Base-by-base conservation (phyloP, 1,140 invertebrate genomes). In the Ips nitidus region DNA sequence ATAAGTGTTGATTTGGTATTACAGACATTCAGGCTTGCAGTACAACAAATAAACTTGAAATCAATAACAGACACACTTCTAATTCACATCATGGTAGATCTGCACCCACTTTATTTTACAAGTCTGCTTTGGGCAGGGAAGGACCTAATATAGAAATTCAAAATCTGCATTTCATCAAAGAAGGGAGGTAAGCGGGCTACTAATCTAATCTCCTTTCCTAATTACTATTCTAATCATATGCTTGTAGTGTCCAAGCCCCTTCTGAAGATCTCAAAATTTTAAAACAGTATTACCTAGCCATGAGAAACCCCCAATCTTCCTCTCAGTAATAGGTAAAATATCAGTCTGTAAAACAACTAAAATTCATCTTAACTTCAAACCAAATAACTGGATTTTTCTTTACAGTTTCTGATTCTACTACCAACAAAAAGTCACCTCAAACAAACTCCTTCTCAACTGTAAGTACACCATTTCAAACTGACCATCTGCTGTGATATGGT, bases 1-100 rank as follows among this genome's bases (percentile, higher is more conserved):
- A 42, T 57, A 59, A 36, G 4, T 8, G n/a, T 7, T n/a, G 5
- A 64, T 41, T 65, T 60, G 8, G 8, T 8, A 52, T 66, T 58
- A 58, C 41, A 65, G 41, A 70, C 69, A 70, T 70, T 70, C 69
- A 61, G 53, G 53, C 40, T 37, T 36, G 7, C 8, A 70, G 63
- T 70, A 66, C 63, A 70, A 70, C 43, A 65, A 22, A 47, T 58
- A 52, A 70, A 70, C 7, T 69, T 39, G 7, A 47, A 55, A 22
- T 55, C 37, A 55, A 5, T 37, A 7, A 36, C 22, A 61, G 22
- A 61, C 36, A 22, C 36, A 45, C 41, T 61, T 43, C 41, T 61
- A 6, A 38, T 58, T 8, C 56, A 58, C 22, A 8, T 8, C 38
- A 58, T 58, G 56, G 41, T 41, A 58, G 45, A 22, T 41, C 41